Evolutionary conservation across 2,888 invertebrate species (phyloP).

Genomic region (Dorcus hopei): DNA sequence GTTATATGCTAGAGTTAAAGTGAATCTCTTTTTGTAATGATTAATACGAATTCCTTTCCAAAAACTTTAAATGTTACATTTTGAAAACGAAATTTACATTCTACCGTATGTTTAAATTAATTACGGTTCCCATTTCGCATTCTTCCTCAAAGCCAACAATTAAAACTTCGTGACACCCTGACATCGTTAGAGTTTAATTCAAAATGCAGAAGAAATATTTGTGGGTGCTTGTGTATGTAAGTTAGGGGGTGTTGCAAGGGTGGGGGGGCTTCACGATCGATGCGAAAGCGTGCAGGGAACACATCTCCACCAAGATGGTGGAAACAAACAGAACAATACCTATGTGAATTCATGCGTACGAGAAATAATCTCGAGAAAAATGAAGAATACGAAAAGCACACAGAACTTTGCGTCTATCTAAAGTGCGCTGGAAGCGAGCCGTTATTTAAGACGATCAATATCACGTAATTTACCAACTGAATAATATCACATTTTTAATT

Average conservation of each 20-base stretch:
- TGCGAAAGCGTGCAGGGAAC: slow-evolving; percentile 41
- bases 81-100: too few relatives aligned
- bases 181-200: slow-evolving; percentile 30
- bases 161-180: slow-evolving; percentile 34
- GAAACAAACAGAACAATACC: slow-evolving; percentile 47
- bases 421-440: too few relatives aligned
- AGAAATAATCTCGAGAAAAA: slow-evolving; percentile 37
- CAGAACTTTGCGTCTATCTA: neutral
- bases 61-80: too few relatives aligned
- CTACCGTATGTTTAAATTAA: too few relatives aligned
- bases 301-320: slow-evolving; percentile 47
- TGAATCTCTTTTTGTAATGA: too few relatives aligned
- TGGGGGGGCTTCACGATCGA: slow-evolving; percentile 34
- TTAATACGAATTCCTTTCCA: too few relatives aligned
- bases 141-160: slow-evolving; percentile 23
- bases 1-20: too few relatives aligned
- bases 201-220: slow-evolving; percentile 28
- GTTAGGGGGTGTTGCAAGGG: slow-evolving; percentile 15
- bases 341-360: slow-evolving; percentile 45
- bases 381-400: slow-evolving; percentile 17
- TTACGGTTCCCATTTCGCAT: neutral
- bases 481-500: too few relatives aligned
- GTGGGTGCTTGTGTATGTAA: slow-evolving; percentile 26
- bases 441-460: too few relatives aligned
- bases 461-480: too few relatives aligned